Base-by-base conservation (phyloP, 2,797 vertebrate species). In the Tenualosa thibaudeaui region DNA sequence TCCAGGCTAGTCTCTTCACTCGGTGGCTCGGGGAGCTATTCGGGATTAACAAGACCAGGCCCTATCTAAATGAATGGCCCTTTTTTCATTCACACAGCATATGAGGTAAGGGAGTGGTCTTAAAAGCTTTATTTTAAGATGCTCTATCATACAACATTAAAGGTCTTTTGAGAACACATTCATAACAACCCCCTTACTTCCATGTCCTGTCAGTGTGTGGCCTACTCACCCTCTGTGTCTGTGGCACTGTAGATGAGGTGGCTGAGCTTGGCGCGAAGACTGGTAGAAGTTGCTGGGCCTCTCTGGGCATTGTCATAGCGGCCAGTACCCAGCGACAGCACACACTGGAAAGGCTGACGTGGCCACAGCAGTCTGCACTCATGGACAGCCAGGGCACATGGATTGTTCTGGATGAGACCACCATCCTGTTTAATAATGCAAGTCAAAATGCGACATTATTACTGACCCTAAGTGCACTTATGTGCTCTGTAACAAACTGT, bases 331-430 rank as follows among this genome's bases (percentile, higher is more conserved):
- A 96, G 93, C 3, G 95, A 95, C 86, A 96, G 89, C 86, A 96
- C 94, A 53, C 94, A 96, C 84, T 96, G 94, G 87, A 95, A 95
- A 68, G 91, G 91, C 89, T 93, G 93, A 26, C 88, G 90, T 84
- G 95, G 95, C 95, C 95, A 96, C 86, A 96, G 85, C 58, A 96
- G 90, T 2, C 92, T 93, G 84, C 93, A 94, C 89, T 96, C 95
- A 3, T 95, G 94, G 24, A 96, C 92, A 5, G 95, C 95, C 87
- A 96, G 89, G 85, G 94, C 94, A 85, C 94, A 94, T 43, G 95
- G 94, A 84, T 95, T 96, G 88, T 96, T 96, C 51, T 96, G 87
- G 85, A 96, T 86, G 49, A 96, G 92, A 31, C 94, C 94, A 31
- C 95, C 94, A 62, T 96, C 94, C 95, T 95, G 81, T 43, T 49